Base-by-base conservation (phyloP, 37 sponge, comb jelly and placozoan genomes). In the Diacarnus erythraeanus region DNA sequence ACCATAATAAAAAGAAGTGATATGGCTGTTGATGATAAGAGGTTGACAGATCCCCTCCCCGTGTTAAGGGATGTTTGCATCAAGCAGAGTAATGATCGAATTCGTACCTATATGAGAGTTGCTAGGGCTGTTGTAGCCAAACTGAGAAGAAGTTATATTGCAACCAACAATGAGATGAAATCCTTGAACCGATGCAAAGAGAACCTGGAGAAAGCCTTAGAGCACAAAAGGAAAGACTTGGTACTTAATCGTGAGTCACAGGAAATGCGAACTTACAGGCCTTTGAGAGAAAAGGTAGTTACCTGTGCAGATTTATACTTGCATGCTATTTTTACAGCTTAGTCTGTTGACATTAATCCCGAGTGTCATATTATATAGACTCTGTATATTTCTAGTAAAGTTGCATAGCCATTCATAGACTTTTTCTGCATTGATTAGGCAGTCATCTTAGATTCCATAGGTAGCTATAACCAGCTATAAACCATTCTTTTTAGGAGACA, bases 181-280 rank as follows among this genome's bases (percentile, higher is more conserved):
- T 59, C 84, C 20, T 34, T 84, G 25, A 84, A 42, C 57, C 59
- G 88, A 21, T 80, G 77, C 18, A 87, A 87, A 31, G 84, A 92
- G 54, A 71, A 65, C 0, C 66, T 92, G 25, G 88, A 92, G 83
- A 92, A 78, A 42, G 80, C 89, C 29, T 71, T 92, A 76, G 92
- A 92, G 74, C 84, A 92, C 81, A 76, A 71, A 57, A 44, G 88
- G 40, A 92, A 92, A 39, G 88, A 92, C 42, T 35, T 90, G 31
- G 77, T 39, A 0, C 79, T 86, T 29, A 91, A 83, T 56, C 75
- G 30, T 29, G 63, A 91, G 35, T 83, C 86, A 2, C 33, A 40
- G 27, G 40, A 57, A 22, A 26, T 90, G 33, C 68, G 91, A 40
- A 61, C 41, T 38, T 44, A n/a, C 39, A 82, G 87, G 51, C 87